Evolutionary conservation across 2,888 invertebrate species (phyloP), one percentile per base, ranked within the genome.

Genomic region (Dynastes hyllus): DNA sequence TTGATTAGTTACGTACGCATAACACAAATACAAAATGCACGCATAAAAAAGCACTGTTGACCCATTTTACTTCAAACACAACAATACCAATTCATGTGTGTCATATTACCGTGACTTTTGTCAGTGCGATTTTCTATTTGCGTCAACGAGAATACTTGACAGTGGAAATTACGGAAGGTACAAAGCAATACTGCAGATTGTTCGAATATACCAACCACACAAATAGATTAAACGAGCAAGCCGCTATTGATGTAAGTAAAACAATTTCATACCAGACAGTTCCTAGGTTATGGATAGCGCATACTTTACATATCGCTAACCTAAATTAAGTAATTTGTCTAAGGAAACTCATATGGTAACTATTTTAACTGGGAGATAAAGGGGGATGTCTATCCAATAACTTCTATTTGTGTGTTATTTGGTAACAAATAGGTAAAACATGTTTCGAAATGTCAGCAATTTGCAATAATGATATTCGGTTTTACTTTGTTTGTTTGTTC

Each of bases 41-140:
- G 51, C 40, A 16, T 32, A 73, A 73, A 73, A 45, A 73, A 73
- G 40, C 22, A 58, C 58, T 58, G 61, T 32, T 73, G 73, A 73
- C 73, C 73, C 37, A 61, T 73, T 73, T 70, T 40, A 37, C 45
- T 73, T 13, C 45, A n/a, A 73, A 58, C 58, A 73, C 73, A 61
- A 45, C 73, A 27, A 73, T 58, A 61, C 58, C 73, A 73, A 73
- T 37, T 73, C 73, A 73, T 73, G 73, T 73, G 73, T 73, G 58
- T 73, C 73, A 45, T 58, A 73, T 73, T 73, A 73, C 73, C 73
- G 73, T 73, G 73, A 73, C 73, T 58, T 55, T 73, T 73, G 73
- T 45, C 73, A 22, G 11, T 73, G 32, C 69, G 13, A 69, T 69
- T 69, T 69, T 69, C 69, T 69, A 69, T 69, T 69, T 69, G 58